phyloP scores from a whole-genome alignment of 2,113 vertebrate species.

The Sphaerodactylus townsendi region DNA sequence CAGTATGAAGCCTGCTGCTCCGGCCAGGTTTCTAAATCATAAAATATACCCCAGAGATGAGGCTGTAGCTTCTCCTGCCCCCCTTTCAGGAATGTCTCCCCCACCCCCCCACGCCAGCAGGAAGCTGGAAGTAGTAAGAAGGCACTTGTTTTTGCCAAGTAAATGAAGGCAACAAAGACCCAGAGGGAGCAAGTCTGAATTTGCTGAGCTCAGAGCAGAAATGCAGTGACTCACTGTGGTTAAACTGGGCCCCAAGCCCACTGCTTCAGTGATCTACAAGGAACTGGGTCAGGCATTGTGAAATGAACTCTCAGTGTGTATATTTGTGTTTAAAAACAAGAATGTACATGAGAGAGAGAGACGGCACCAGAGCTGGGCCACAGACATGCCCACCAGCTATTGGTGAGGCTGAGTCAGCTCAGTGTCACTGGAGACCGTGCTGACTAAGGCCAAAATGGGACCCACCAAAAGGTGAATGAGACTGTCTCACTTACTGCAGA shows the following conservation, averaged over 20 bases:
- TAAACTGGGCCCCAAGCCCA: fast-evolving
- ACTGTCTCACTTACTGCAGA: background rate
- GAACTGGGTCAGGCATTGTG: background rate
- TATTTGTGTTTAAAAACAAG: too few species aligned
- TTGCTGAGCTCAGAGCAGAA: background rate
- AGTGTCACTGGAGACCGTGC: background rate
- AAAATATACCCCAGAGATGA: background rate
- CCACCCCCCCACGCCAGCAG: background rate
- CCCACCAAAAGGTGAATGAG: background rate
- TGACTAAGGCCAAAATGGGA: background rate
- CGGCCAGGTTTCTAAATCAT: background rate
- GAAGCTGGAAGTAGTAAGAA: background rate
- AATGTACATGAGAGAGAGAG: background rate
- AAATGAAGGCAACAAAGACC: background rate
- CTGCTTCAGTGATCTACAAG: background rate
- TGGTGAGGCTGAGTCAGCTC: background rate
- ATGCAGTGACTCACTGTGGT: background rate
- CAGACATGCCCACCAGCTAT: background rate
- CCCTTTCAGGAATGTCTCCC: background rate
- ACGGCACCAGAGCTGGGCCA: background rate
- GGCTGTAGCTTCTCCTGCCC: background rate
- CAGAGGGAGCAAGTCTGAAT: background rate
- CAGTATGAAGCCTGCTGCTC: too few species aligned
- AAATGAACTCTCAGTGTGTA: background rate
- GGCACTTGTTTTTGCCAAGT: background rate